These are phyloP conservation scores for Amphimallon solstitiale DNA, from an alignment of 2,888 invertebrate species.

Conservation along the genomic window DNA sequence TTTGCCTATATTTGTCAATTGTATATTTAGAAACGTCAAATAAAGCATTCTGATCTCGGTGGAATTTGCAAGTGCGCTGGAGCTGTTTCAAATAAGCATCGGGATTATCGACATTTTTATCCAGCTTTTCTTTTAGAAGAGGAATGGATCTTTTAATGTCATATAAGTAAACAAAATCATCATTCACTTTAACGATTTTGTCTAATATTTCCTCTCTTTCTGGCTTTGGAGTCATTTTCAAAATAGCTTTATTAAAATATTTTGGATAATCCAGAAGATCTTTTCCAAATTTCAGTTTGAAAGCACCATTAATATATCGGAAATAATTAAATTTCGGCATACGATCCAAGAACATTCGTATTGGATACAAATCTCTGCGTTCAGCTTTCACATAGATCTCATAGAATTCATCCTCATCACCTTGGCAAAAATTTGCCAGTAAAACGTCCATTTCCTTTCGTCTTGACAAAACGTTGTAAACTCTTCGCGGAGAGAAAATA, in stretches of 20 bases:
- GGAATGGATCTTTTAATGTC: conserved; percentile 6
- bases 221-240: background rate
- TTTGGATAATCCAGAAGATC: conserved; percentile 3
- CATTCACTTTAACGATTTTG: background rate
- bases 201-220: background rate
- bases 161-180: conserved; percentile 2
- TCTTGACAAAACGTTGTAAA: background rate
- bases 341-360: background rate
- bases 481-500: background rate
- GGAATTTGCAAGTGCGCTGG: no score
- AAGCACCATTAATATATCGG: background rate
- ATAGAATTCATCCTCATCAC: background rate
- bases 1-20: no score
- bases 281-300: background rate
- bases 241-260: background rate
- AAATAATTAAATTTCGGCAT: background rate
- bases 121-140: background rate
- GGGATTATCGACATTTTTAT: no score
- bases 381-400: background rate
- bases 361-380: background rate
- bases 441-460: no score
- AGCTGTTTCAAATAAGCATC: no score
- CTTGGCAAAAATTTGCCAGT: no score
- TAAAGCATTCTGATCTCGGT: no score
- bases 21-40: no score